These are phyloP conservation scores for Mythimna ferrago DNA, from an alignment of 2,888 invertebrate genomes.

Conservation along the genomic window DNA sequence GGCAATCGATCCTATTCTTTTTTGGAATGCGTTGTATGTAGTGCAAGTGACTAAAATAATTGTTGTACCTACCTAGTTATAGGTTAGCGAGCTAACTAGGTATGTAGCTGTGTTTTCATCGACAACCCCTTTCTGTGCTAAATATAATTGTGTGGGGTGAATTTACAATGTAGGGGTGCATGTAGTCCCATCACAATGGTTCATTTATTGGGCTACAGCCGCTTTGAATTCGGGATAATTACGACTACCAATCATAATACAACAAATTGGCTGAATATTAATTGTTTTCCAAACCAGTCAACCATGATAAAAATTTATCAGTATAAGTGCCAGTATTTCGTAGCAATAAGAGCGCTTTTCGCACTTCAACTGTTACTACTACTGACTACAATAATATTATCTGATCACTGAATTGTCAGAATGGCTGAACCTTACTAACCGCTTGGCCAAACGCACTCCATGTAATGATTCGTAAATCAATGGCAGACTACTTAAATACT, in stretches of 20 bases:
- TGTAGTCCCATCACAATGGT: neutral
- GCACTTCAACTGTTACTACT: neutral
- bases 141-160: constrained; percentile 13
- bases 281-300: neutral
- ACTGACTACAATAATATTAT: too few species aligned
- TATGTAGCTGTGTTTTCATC: neutral
- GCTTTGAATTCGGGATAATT: neutral
- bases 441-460: neutral
- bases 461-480: neutral
- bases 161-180: constrained; percentile 7
- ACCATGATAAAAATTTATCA: neutral
- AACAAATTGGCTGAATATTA: too few species aligned
- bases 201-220: neutral
- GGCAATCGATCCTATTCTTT: too few species aligned
- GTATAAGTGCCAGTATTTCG: neutral
- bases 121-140: constrained; percentile 1
- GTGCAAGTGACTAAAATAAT: too few species aligned
- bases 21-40: too few species aligned
- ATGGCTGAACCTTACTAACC: neutral
- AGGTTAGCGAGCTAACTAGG: neutral
- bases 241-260: neutral
- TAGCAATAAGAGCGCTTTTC: neutral
- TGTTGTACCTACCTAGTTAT: neutral
- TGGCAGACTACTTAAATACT: too few species aligned
- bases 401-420: too few species aligned